Conservation (phyloP, 2,797 vertebrate genomes). For the Mycteria americana region DNA sequence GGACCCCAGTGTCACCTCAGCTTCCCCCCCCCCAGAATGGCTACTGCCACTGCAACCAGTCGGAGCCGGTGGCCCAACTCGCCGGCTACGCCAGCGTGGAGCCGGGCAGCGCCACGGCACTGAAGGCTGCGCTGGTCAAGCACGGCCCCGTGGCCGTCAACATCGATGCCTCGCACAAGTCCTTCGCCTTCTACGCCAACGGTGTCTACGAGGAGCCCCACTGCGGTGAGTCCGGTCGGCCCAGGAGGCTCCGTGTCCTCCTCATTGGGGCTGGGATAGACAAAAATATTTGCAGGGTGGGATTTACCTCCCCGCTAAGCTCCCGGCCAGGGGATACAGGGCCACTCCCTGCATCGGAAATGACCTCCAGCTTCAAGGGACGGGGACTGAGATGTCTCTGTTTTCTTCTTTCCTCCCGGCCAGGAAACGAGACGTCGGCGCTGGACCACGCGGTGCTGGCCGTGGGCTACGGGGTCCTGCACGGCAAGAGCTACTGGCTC, state of each 20-base stretch:
- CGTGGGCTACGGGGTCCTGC: slow-evolving; percentile 76
- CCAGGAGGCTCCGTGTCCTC: fast-evolving
- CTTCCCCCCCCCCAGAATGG: slow-evolving; percentile 68
- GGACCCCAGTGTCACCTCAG: background rate
- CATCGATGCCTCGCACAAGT: slow-evolving; percentile 75
- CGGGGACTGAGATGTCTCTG: fast-evolving
- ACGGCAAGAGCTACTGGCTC: slow-evolving; percentile 76
- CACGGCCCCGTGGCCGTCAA: slow-evolving; percentile 72
- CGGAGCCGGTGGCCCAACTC: slow-evolving; percentile 67
- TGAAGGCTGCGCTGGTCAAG: slow-evolving; percentile 76
- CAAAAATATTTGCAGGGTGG: background rate
- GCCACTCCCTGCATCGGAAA: fast-evolving
- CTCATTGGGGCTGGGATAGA: fast-evolving
- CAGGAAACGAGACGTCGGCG: slow-evolving; percentile 63
- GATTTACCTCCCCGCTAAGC: background rate
- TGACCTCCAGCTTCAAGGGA: background rate
- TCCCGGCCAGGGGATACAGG: background rate
- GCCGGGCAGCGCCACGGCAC: slow-evolving; percentile 67
- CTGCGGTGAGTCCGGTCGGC: slow-evolving; percentile 50
- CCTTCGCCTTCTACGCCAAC: slow-evolving; percentile 77
- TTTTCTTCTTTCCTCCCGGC: background rate
- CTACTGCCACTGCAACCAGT: slow-evolving; percentile 76
- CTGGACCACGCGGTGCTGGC: slow-evolving; percentile 82
- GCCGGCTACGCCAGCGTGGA: slow-evolving; percentile 73
- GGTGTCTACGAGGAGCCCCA: slow-evolving; percentile 76